A percentile compares a stretch with the other conserved stretches of the same genome.
Evolutionary conservation across 2,113 vertebrate genomes (phyloP).

Genomic region (Ariopsis seemanni): DNA sequence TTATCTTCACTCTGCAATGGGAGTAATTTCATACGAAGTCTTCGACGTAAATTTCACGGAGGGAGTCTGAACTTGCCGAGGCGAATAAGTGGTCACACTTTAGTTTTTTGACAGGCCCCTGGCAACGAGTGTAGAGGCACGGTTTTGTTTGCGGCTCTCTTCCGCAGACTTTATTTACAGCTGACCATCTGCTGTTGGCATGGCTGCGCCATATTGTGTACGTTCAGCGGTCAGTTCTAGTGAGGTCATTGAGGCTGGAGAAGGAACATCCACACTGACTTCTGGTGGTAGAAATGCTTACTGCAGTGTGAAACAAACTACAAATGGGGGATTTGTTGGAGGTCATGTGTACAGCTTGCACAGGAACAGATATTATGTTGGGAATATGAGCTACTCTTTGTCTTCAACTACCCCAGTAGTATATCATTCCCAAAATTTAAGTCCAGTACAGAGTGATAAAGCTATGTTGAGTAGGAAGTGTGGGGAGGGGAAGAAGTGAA

Average conservation of each 20-base stretch:
- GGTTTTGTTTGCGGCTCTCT: constrained; percentile 22
- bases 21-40: constrained; percentile 36
- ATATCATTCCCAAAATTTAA: neutral
- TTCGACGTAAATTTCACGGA: neutral
- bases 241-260: constrained; percentile 40
- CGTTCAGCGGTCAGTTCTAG: constrained; percentile 35
- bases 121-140: constrained; percentile 24
- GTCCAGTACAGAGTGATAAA: neutral
- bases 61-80: constrained; percentile 5
- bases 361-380: neutral
- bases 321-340: constrained; percentile 12
- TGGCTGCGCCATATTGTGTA: constrained; percentile 32
- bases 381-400: neutral
- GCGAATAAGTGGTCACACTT: constrained; percentile 18
- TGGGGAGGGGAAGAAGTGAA: neutral
- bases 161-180: constrained; percentile 53
- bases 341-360: neutral
- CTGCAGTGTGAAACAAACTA: neutral
- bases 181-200: constrained; percentile 53
- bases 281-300: constrained; percentile 3
- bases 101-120: constrained; percentile 25
- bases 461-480: neutral
- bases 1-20: constrained; percentile 15
- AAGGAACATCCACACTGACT: constrained; percentile 14
- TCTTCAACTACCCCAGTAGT: neutral